A percentile compares a stretch with the other conserved stretches of the same genome.
Conservation (phyloP, 1,140 invertebrate genomes). For the Druon quercuslanigerum region DNA sequence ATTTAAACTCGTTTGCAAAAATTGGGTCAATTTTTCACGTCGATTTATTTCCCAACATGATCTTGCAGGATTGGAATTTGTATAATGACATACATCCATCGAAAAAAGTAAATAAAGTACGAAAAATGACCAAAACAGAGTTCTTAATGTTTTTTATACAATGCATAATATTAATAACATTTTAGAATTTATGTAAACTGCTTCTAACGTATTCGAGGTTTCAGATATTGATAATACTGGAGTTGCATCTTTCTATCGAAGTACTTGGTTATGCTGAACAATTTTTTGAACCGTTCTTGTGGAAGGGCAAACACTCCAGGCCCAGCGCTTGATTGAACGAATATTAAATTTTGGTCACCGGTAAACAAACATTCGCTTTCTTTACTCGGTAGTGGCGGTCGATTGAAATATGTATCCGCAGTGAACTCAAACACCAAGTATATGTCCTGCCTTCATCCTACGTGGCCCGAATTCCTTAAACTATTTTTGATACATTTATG, state of each 20-base stretch:
- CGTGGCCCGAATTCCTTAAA: constrained; percentile 61
- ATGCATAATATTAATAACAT: too few relatives aligned
- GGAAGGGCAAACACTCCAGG: constrained; percentile 58
- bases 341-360: constrained; percentile 71
- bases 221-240: too few relatives aligned
- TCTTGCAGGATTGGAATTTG: background rate
- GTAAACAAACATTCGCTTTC: constrained; percentile 59
- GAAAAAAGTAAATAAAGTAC: too few relatives aligned
- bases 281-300: constrained; percentile 58
- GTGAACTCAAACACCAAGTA: constrained; percentile 68
- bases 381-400: constrained; percentile 49
- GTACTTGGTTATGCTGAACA: constrained; percentile 37
- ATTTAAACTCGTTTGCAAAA: constrained; percentile 5
- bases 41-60: constrained; percentile 35
- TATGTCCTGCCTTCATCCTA: constrained; percentile 52
- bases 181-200: too few relatives aligned
- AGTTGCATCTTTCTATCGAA: too few relatives aligned
- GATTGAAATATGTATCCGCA: constrained; percentile 71
- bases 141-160: too few relatives aligned
- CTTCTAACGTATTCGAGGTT: too few relatives aligned
- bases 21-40: constrained; percentile 20
- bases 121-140: too few relatives aligned
- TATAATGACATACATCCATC: too few relatives aligned
- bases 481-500: constrained; percentile 53
- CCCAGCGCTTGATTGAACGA: constrained; percentile 65